phyloP scores from a whole-genome alignment of 2,113 vertebrate genomes.

The Regulus satrapa region DNA sequence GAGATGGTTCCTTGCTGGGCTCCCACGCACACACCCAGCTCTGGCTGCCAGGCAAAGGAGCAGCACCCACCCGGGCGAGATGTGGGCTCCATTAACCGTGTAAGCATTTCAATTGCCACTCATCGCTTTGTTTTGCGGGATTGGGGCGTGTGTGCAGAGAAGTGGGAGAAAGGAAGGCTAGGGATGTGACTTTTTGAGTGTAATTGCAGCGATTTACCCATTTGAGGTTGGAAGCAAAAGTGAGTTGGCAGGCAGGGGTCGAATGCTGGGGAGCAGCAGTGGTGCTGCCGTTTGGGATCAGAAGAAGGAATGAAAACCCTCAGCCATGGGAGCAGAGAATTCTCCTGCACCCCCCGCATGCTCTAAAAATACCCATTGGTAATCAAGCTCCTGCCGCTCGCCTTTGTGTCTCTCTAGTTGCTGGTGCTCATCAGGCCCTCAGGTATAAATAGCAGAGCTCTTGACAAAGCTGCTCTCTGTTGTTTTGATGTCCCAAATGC shows the following conservation, averaged over 20 bases:
- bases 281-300: not conserved
- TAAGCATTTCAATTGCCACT: not conserved
- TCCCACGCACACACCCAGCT: not conserved
- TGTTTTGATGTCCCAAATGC: not conserved
- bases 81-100: conserved; percentile 4
- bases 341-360: not conserved
- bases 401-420: conserved; percentile 39
- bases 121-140: not conserved
- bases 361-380: conserved; percentile 65
- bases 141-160: rapidly evolving
- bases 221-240: conserved; percentile 39
- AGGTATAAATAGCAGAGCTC: conserved; percentile 39
- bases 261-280: conserved; percentile 24
- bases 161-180: not conserved
- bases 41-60: conserved; percentile 18
- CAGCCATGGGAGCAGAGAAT: conserved; percentile 29
- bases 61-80: not conserved
- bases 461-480: not conserved
- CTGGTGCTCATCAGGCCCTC: conserved; percentile 24
- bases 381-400: conserved; percentile 36
- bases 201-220: conserved; percentile 63
- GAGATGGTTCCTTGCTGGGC: conserved; percentile 32
- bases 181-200: not conserved
- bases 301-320: not conserved
- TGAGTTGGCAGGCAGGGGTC: conserved; percentile 47